Conservation (phyloP, 2,888 invertebrate genomes). For the Yponomeuta sedellus region DNA sequence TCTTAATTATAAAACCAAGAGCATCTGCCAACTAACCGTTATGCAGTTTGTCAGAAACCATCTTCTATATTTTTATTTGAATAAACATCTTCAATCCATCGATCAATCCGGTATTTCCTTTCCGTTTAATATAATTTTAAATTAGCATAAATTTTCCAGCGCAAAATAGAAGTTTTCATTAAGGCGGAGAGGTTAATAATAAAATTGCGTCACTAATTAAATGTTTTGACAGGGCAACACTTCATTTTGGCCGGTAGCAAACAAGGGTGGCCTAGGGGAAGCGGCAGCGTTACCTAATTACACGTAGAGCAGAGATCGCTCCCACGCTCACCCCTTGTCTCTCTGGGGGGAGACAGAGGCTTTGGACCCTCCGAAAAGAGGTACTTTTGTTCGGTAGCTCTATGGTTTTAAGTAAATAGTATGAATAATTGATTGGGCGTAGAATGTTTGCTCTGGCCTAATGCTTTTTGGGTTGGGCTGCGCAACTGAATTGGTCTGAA, state of each 20-base stretch:
- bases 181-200: not conserved
- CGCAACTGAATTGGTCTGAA: not conserved
- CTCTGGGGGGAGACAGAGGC: conserved; percentile 14
- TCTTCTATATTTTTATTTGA: too few species aligned
- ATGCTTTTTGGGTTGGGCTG: conserved; percentile 6
- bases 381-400: not conserved
- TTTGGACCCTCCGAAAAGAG: conserved; percentile 10
- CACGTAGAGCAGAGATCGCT: conserved; percentile 18
- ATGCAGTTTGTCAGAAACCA: too few species aligned
- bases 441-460: conserved; percentile 1
- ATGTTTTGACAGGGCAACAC: not conserved
- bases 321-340: conserved; percentile 27
- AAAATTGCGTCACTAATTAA: not conserved
- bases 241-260: conserved; percentile 1
- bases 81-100: too few species aligned
- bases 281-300: conserved; percentile 9
- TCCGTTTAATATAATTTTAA: not conserved
- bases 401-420: conserved; percentile 16
- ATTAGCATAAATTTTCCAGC: conserved; percentile 25
- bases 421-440: conserved; percentile 16
- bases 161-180: not conserved
- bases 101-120: not conserved
- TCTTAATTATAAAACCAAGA: too few species aligned
- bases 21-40: too few species aligned
- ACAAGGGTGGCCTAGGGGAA: conserved; percentile 7